Evolutionary conservation across 2,113 vertebrate species (phyloP), one percentile per base, ranked within the genome.

Genomic region (Paratilapia polleni): DNA sequence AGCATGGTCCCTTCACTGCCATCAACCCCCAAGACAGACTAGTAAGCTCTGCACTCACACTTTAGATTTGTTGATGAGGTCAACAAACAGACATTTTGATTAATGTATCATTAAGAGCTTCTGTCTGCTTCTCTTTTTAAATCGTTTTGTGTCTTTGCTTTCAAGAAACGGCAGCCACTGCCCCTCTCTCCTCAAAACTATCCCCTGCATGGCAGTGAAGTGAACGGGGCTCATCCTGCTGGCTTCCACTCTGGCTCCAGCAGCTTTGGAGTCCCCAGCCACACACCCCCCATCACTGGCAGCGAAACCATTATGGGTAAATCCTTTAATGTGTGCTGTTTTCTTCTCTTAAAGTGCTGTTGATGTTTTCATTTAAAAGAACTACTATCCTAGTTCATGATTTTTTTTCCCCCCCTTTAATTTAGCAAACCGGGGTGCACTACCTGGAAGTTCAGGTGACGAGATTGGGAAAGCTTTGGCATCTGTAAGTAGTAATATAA

Each of bases 391-490:
- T 73, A 52, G 38, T 43, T 12, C 36, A 24, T 68, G 31, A 70
- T 52, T 64, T 59, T 22, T 41, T 34, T 3, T 12, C 10, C 6
- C 12, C 52, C 28, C 20, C 8, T 36, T 22, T n/a, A 24, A 5
- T 68, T 12, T 92, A 99, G 98, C 95, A 41, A 97, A 97, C 89
- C 95, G 97, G 63, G 96, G 95, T 68, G 94, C 93, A 63, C 94
- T 96, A 1, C 96, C 97, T 6, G 96, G 97, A 85, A 99, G 98
- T 94, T 99, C 98, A 0, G 98, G 98, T 38, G 98, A 98, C 0
- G 98, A 98, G 8, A 97, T 99, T 10, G 98, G 98, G 90, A 99
- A 99, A 95, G 98, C 98, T 8, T 94, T 99, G 88, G 98, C 97
- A 91, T 99, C 98, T 88, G 98, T 99, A 95, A 97, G 97, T 83